These are phyloP conservation scores for Pollimyrus isidori DNA, from an alignment of 2,113 vertebrate species.

Conservation along the genomic window DNA sequence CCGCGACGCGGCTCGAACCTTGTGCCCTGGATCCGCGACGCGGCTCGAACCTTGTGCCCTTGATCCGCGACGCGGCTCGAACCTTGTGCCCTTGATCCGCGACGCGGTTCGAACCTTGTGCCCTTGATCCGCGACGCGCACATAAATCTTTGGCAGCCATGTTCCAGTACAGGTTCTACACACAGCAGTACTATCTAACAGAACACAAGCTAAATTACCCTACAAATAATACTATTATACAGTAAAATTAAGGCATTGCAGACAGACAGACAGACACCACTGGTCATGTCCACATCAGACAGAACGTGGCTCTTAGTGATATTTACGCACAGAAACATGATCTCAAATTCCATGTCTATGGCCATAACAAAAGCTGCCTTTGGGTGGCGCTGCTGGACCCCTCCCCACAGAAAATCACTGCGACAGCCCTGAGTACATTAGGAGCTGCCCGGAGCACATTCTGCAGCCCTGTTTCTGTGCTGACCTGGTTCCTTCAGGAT, in stretches of 20 bases:
- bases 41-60: too few species aligned
- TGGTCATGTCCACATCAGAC: not conserved
- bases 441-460: not conserved
- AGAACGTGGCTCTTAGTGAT: not conserved
- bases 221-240: not conserved
- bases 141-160: not conserved
- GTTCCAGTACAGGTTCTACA: not conserved
- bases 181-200: not conserved
- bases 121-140: not conserved
- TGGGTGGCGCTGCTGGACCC: not conserved
- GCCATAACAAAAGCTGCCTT: not conserved
- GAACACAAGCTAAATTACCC: not conserved
- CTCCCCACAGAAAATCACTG: not conserved
- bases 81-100: too few species aligned
- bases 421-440: not conserved
- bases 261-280: not conserved
- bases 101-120: too few species aligned
- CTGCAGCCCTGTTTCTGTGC: not conserved
- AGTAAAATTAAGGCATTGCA: not conserved
- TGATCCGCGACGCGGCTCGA: not conserved
- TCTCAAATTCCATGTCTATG: not conserved
- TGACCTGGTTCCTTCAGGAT: not conserved
- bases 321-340: not conserved
- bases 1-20: too few species aligned
- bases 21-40: too few species aligned